Conservation (phyloP, 2,797 vertebrate species). For the Halcyon leucocephala region DNA sequence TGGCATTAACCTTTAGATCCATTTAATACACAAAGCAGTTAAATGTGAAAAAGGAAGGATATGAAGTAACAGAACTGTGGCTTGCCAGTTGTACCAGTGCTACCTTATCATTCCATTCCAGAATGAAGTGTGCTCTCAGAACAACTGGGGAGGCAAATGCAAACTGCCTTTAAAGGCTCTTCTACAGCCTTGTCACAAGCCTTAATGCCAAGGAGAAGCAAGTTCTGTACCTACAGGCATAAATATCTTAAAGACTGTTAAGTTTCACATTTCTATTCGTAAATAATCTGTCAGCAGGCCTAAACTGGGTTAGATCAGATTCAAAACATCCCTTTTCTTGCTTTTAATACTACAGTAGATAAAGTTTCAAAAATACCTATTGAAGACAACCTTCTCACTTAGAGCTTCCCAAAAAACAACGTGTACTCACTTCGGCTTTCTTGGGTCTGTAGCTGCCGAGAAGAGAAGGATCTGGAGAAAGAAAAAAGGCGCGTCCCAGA, state of each 20-base stretch:
- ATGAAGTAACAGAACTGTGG: not conserved
- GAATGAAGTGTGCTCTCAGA: not conserved
- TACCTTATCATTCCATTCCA: not conserved
- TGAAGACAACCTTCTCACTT: not conserved
- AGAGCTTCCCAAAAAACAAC: not conserved
- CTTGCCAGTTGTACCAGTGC: not conserved
- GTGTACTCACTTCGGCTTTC: constrained; percentile 77
- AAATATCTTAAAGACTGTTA: not conserved
- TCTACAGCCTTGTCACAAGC: not conserved
- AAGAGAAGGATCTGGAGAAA: constrained; percentile 82
- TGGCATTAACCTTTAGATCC: not conserved
- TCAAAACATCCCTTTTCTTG: not conserved
- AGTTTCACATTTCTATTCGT: not conserved
- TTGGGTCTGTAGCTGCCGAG: constrained; percentile 83
- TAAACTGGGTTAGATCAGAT: not conserved
- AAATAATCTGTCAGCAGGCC: not conserved
- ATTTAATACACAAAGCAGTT: not conserved
- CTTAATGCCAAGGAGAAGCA: not conserved
- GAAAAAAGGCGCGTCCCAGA: not conserved
- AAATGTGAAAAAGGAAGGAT: not conserved
- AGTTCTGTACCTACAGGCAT: not conserved
- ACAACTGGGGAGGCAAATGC: not conserved
- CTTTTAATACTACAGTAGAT: not conserved
- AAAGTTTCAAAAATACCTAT: not conserved
- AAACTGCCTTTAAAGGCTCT: not conserved